A percentile compares a stretch with the other conserved stretches of the same genome.
Evolutionary conservation across 1,140 invertebrate genomes (phyloP).

Genomic region (Yoshiicerus persimilis): DNA sequence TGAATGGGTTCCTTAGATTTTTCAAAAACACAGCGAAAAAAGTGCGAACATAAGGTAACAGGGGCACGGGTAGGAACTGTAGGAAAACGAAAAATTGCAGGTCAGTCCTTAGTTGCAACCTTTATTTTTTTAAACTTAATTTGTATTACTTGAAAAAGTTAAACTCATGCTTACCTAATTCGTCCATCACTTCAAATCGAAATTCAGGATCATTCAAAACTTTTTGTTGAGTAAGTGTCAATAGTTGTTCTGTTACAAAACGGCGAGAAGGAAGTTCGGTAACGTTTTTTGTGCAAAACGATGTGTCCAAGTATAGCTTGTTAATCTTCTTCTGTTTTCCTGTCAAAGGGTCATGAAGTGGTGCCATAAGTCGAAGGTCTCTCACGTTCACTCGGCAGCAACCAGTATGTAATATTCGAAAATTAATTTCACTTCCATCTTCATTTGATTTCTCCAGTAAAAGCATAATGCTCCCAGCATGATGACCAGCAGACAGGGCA

Average conservation of each 20-base stretch:
- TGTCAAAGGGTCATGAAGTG: neutral
- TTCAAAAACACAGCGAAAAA: neutral
- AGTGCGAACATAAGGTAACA: neutral
- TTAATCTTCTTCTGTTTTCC: slow-evolving; percentile 1
- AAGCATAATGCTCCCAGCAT: neutral
- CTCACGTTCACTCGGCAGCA: neutral
- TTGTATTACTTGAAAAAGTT: neutral
- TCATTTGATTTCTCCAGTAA: neutral
- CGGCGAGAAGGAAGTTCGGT: neutral
- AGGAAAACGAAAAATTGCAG: neutral
- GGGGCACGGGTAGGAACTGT: neutral
- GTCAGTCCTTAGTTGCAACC: too few relatives aligned
- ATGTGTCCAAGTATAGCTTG: neutral
- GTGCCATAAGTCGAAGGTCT: neutral
- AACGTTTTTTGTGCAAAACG: neutral
- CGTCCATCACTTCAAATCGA: neutral
- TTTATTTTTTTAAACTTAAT: neutral
- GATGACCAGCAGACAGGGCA: neutral
- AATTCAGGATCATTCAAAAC: neutral
- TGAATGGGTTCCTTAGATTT: neutral
- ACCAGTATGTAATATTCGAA: neutral
- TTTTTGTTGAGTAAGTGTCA: neutral
- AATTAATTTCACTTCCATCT: neutral
- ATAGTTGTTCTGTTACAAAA: neutral
- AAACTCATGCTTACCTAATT: neutral